Percentiles rank a stretch among this genome's conserved stretches.
phyloP scores from a whole-genome alignment of 2,113 vertebrate species.

The Notarius lentiginosus region DNA sequence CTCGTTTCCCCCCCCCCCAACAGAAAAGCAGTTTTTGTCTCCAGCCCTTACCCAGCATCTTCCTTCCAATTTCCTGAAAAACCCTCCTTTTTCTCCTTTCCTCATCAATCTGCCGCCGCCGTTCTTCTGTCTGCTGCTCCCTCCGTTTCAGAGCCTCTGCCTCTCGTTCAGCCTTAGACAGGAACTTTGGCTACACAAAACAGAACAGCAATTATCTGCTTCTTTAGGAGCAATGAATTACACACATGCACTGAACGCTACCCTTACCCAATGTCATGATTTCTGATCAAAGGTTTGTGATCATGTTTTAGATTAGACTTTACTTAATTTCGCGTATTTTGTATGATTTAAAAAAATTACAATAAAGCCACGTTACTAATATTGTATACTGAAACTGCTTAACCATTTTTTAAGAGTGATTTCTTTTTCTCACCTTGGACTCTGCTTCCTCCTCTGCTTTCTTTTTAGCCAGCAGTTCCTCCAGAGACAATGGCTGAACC shows the following conservation, averaged over 20 bases:
- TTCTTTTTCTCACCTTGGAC: conserved; percentile 79
- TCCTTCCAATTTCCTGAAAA: conserved; percentile 94
- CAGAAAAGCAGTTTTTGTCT: background rate
- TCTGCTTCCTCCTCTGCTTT: conserved; percentile 96
- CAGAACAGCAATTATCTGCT: background rate
- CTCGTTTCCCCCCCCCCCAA: too few species aligned
- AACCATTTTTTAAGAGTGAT: background rate
- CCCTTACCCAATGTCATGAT: background rate
- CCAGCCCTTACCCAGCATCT: conserved; percentile 86
- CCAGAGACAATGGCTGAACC: conserved; percentile 90
- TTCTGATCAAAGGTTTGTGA: too few species aligned
- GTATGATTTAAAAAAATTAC: background rate
- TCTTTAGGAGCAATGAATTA: background rate
- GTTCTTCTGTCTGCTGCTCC: conserved; percentile 85
- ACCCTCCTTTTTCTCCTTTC: conserved; percentile 92
- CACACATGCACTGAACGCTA: background rate
- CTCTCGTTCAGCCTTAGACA: conserved; percentile 91
- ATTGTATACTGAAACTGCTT: background rate
- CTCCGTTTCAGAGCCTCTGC: conserved; percentile 89
- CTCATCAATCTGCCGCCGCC: conserved; percentile 83
- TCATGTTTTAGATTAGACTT: too few species aligned
- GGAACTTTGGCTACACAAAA: conserved; percentile 86
- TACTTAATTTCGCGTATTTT: background rate
- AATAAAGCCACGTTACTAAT: background rate
- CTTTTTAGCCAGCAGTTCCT: conserved; percentile 95